These are phyloP conservation scores for Nomada ferruginata DNA, from an alignment of 2,888 invertebrate species.

Conservation along the genomic window DNA sequence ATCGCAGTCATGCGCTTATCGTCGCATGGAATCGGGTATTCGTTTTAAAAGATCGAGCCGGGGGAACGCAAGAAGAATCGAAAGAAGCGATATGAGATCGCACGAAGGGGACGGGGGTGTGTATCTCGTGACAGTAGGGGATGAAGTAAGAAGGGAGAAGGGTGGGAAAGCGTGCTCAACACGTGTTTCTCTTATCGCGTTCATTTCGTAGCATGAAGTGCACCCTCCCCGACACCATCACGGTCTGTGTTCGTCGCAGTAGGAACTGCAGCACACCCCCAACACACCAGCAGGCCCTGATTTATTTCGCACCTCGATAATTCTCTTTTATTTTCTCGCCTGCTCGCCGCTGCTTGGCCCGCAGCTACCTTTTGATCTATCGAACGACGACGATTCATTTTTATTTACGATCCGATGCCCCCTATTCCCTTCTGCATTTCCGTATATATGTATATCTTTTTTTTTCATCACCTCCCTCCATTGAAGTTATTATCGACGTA, in stretches of 20 bases:
- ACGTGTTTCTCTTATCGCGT: slow-evolving; percentile 81
- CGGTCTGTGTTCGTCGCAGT: slow-evolving; percentile 30
- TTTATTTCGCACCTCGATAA: slow-evolving; percentile 79
- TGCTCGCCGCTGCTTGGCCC: slow-evolving; percentile 43
- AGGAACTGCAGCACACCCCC: slow-evolving; percentile 34
- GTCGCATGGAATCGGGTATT: slow-evolving; percentile 1
- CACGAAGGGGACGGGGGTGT: slow-evolving; percentile 33
- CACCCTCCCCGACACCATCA: slow-evolving; percentile 63
- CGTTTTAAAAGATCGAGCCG: slow-evolving; percentile 30
- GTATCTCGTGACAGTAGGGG: slow-evolving; percentile 58
- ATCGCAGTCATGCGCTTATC: background rate
- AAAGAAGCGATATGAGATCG: slow-evolving; percentile 48
- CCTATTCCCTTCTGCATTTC: slow-evolving; percentile 14
- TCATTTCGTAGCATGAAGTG: slow-evolving; percentile 75
- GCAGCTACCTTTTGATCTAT: slow-evolving; percentile 73
- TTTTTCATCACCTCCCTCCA: slow-evolving; percentile 1
- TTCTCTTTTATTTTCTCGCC: slow-evolving; percentile 76
- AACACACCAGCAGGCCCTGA: slow-evolving; percentile 66
- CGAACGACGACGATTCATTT: slow-evolving; percentile 74
- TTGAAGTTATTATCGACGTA: slow-evolving; percentile 54
- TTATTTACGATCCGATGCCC: slow-evolving; percentile 76
- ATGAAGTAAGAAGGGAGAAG: slow-evolving; percentile 53
- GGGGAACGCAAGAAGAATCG: slow-evolving; percentile 43
- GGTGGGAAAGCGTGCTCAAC: slow-evolving; percentile 78
- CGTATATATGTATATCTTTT: background rate